Evolutionary conservation across 2,113 vertebrate species (phyloP), one percentile per base, ranked within the genome.

Genomic region (Theropithecus gelada): DNA sequence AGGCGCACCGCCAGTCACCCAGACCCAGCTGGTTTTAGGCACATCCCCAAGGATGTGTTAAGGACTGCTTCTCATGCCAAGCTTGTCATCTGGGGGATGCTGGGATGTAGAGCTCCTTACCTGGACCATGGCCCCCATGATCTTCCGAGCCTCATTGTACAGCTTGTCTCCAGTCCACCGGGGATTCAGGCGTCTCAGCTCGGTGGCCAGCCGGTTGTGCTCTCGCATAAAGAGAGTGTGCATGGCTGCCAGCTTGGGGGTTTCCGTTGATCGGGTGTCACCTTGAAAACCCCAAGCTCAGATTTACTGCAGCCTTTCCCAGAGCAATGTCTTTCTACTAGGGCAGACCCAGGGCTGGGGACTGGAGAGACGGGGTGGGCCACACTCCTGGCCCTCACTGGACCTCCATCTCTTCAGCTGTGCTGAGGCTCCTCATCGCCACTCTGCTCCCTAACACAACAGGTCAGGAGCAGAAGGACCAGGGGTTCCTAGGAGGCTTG

Each of bases 201-300:
- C 98, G 0, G 87, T 96, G 2, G 99, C 99, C 98, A 99, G 98
- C 38, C 99, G 97, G 98, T 99, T 99, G 98, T 99, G 99, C 85
- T 99, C 99, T 85, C 99, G 97, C 95, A 99, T 1, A 25, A 99
- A 99, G 68, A 99, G 98, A 0, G 99, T 99, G 93, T 99, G 99
- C 93, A 99, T 96, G 5, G 99, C 99, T 0, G 98, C 98, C 98
- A 99, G 98, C 20, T 98, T 99, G 92, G 99, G 98, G 96, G 99
- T 99, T 96, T 99, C 99, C 1, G 98, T 99, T 0, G 98, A 99
- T 98, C 99, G 98, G 1, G 98, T 96, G 70, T 99, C 99, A 93
- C 99, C 99, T 99, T 25, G 61, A 94, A 96, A 93, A 87, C 0
- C 61, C 66, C 80, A 93, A 85, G 57, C 80, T 93, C 75, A 80